Evolutionary conservation across 2,113 vertebrate genomes (phyloP).

Genomic region (Steatornis caripensis): DNA sequence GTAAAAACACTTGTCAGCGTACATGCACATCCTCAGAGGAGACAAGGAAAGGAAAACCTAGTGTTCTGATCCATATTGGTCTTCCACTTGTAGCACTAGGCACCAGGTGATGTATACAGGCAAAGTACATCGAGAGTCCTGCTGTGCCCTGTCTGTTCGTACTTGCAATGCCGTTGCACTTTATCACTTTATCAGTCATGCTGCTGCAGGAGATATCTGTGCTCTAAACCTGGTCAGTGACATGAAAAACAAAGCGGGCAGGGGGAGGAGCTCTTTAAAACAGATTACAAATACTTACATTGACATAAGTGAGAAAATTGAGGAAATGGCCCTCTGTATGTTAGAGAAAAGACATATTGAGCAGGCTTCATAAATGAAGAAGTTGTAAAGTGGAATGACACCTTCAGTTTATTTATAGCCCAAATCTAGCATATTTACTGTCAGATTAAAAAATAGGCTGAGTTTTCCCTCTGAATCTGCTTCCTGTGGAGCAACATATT

Average conservation of each 20-base stretch:
- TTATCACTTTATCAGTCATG: not conserved
- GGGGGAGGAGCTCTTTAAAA: not conserved
- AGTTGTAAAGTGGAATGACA: not conserved
- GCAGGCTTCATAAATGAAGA: not conserved
- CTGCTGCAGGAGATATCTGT: not conserved
- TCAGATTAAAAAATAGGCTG: not conserved
- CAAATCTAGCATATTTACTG: not conserved
- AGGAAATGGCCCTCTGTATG: not conserved
- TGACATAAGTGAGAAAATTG: not conserved
- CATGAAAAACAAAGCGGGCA: not conserved
- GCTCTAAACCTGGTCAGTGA: not conserved
- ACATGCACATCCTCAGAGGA: not conserved
- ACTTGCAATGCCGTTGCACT: not conserved
- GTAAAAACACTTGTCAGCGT: not conserved
- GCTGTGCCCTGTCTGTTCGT: not conserved
- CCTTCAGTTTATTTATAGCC: slow-evolving; percentile 28
- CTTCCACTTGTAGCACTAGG: not conserved
- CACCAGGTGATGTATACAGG: not conserved
- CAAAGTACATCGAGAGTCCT: not conserved
- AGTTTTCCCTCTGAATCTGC: not conserved
- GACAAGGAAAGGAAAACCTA: not conserved
- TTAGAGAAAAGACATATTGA: not conserved
- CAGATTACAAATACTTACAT: not conserved
- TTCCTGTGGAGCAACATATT: not conserved
- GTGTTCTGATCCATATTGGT: not conserved